These are phyloP conservation scores for Rhagoletis pomonella DNA, from an alignment of 1,140 invertebrate genomes.

Conservation along the genomic window DNA sequence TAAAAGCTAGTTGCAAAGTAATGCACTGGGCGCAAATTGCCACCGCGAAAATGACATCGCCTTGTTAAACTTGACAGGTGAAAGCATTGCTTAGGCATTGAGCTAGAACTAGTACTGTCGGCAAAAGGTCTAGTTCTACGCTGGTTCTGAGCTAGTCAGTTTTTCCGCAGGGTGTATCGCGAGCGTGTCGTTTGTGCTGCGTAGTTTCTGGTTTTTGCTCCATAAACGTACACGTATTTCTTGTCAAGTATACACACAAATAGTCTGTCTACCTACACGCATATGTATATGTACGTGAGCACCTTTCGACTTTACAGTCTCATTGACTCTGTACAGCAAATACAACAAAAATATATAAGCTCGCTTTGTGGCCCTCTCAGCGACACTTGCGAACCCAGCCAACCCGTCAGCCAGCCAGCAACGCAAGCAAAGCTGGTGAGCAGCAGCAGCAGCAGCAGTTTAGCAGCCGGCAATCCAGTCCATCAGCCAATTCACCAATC, in stretches of 20 bases:
- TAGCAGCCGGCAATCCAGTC: slow-evolving; percentile 11
- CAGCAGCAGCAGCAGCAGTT: neutral
- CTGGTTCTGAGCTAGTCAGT: too few species aligned
- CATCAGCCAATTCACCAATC: neutral
- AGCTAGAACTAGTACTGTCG: too few species aligned
- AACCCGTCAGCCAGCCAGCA: neutral
- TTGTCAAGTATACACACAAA: neutral
- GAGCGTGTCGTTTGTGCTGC: slow-evolving; percentile 1
- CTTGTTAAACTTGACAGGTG: too few species aligned
- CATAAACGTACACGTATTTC: neutral
- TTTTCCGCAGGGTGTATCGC: neutral
- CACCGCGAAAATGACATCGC: too few species aligned
- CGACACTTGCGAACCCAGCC: neutral
- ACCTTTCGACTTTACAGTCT: neutral
- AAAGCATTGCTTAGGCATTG: too few species aligned
- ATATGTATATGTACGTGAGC: too few species aligned
- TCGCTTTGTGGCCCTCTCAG: neutral
- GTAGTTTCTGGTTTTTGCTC: slow-evolving; percentile 47
- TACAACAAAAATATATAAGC: slow-evolving; percentile 19
- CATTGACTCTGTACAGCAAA: neutral
- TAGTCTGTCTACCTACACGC: slow-evolving; percentile 16
- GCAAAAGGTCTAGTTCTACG: too few species aligned
- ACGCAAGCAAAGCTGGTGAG: neutral
- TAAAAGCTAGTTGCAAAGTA: too few species aligned
- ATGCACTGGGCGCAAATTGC: too few species aligned